A percentile compares a stretch with the other conserved stretches of the same genome.
Conservation (phyloP, 2,113 vertebrate genomes). For the Caranx melampygus region DNA sequence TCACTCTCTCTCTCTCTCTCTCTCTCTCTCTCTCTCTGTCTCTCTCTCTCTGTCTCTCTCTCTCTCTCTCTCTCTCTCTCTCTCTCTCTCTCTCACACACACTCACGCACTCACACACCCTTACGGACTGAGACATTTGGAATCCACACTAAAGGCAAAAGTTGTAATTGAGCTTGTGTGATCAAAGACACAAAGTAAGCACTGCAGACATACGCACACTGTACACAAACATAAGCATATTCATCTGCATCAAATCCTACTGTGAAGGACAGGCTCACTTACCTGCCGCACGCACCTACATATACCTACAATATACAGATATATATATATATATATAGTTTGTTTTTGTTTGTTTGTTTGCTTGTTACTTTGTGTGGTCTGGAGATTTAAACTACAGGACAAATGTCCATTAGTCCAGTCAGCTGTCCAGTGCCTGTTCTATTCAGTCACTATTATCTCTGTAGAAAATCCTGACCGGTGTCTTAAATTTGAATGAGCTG, state of each 20-base stretch:
- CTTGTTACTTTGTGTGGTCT: constrained; percentile 11
- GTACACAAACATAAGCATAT: background rate
- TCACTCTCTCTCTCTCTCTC: no score
- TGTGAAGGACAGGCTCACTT: constrained; percentile 63
- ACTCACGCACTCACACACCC: background rate
- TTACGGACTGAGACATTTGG: constrained; percentile 12
- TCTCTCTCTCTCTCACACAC: background rate
- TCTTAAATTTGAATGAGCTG: constrained; percentile 60
- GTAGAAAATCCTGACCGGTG: background rate
- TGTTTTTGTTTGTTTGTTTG: background rate
- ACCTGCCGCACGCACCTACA: constrained; percentile 50
- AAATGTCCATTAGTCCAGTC: constrained; percentile 1
- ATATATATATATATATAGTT: background rate
- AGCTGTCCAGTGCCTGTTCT: background rate
- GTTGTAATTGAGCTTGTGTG: constrained; percentile 35
- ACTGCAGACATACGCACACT: constrained; percentile 3
- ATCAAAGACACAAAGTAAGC: constrained; percentile 10
- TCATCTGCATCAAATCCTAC: constrained; percentile 58
- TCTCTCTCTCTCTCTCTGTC: no score
- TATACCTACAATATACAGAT: background rate
- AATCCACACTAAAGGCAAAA: constrained; percentile 30
- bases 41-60: no score
- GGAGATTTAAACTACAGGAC: constrained; percentile 21
- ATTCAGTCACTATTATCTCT: constrained; percentile 21
- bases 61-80: no score